These are phyloP conservation scores for honey bee (Apis mellifera) DNA, from an alignment of 1,140 invertebrate species.

Conservation along the genomic window DNA sequence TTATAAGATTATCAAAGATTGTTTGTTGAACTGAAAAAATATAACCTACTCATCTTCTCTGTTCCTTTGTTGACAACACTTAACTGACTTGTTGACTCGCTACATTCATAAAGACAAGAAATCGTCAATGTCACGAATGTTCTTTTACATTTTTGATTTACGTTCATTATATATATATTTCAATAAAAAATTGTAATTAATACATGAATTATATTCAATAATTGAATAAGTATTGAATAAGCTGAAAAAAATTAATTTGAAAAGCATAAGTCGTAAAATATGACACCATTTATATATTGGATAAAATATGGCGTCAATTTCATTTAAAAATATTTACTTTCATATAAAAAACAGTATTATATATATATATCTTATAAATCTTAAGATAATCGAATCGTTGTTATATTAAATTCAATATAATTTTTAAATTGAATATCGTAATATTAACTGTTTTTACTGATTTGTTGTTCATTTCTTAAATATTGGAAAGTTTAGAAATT, in stretches of 20 bases:
- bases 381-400: not conserved
- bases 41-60: not conserved
- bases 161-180: not conserved
- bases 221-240: not conserved
- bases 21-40: constrained; percentile 1
- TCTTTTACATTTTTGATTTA: not conserved
- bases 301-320: not conserved
- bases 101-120: not conserved
- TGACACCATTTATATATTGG: not conserved
- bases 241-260: no score
- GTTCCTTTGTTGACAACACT: constrained; percentile 35
- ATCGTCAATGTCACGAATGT: not conserved
- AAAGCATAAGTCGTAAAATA: not conserved
- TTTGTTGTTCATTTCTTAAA: not conserved
- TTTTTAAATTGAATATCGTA: not conserved
- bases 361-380: not conserved
- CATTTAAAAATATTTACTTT: not conserved
- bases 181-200: not conserved
- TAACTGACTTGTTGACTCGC: constrained; percentile 10
- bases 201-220: no score
- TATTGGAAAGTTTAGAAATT: not conserved
- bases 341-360: not conserved
- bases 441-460: not conserved
- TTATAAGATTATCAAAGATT: not conserved
- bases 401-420: not conserved